A percentile compares a stretch with the other conserved stretches of the same genome.
These are phyloP conservation scores for Dexiosoma caninum DNA, from an alignment of 2,888 invertebrate species.

Conservation along the genomic window DNA sequence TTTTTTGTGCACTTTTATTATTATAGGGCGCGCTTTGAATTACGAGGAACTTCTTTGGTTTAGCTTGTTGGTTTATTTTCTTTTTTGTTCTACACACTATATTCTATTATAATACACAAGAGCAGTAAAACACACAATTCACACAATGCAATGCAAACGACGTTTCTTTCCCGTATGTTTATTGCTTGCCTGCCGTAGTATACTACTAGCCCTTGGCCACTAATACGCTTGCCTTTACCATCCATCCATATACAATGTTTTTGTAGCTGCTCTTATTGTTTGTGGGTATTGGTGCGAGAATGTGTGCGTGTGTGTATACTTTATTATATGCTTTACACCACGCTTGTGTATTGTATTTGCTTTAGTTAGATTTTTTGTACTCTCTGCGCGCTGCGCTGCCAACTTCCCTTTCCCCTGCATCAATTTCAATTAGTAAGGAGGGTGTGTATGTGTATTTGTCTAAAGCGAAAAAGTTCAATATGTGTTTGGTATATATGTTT, in stretches of 20 bases:
- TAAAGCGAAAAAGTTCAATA: constrained; percentile 29
- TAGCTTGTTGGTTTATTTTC: constrained; percentile 57
- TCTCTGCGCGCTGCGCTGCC: constrained; percentile 61
- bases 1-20: constrained; percentile 58
- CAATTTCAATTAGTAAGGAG: background rate
- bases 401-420: constrained; percentile 59
- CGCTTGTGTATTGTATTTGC: constrained; percentile 57
- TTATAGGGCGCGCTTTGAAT: constrained; percentile 63
- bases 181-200: constrained; percentile 64
- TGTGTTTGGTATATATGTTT: constrained; percentile 40
- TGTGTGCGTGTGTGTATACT: constrained; percentile 30
- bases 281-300: constrained; percentile 23
- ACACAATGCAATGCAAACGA: constrained; percentile 63
- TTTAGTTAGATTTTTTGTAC: constrained; percentile 53
- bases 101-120: constrained; percentile 61
- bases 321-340: constrained; percentile 57
- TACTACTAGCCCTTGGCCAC: constrained; percentile 74
- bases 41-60: constrained; percentile 62
- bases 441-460: constrained; percentile 6
- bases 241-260: constrained; percentile 55
- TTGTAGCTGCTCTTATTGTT: constrained; percentile 40
- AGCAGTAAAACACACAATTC: constrained; percentile 52
- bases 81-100: constrained; percentile 54
- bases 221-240: constrained; percentile 67
- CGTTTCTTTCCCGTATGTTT: constrained; percentile 64